Conservation (phyloP, 2,888 invertebrate species). For the Listrodromus nycthemerus region DNA sequence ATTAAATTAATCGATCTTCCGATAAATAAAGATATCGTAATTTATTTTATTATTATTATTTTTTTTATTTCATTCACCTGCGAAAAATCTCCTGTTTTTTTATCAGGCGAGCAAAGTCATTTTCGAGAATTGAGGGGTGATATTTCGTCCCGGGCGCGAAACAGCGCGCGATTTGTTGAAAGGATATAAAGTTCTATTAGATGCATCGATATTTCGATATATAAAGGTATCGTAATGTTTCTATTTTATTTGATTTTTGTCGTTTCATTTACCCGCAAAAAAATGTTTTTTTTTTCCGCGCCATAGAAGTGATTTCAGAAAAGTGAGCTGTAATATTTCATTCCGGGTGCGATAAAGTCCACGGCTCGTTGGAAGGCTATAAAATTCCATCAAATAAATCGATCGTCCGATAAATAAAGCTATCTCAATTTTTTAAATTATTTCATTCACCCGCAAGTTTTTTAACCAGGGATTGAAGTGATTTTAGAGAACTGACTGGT, state of each 20-base stretch:
- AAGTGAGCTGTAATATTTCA: constrained; percentile 35
- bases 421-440: neutral
- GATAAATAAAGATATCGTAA: neutral
- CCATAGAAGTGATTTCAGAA: neutral
- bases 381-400: neutral
- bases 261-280: too few species aligned
- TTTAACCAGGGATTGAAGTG: neutral
- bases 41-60: neutral
- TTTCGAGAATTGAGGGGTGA: neutral
- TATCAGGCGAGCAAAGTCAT: neutral
- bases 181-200: neutral
- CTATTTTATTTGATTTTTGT: too few species aligned
- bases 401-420: neutral
- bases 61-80: neutral
- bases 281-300: too few species aligned
- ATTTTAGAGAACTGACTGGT: neutral
- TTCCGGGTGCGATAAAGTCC: constrained; percentile 40
- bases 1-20: constrained; percentile 1
- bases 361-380: constrained; percentile 18
- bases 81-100: too few species aligned
- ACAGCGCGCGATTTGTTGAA: constrained; percentile 25
- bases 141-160: constrained; percentile 46
- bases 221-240: neutral
- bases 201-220: neutral
- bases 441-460: too few species aligned